Evolutionary conservation across 1,140 invertebrate species (phyloP), one percentile per base, ranked within the genome.

Genomic region (Pseudomyrmex dendroicus): DNA sequence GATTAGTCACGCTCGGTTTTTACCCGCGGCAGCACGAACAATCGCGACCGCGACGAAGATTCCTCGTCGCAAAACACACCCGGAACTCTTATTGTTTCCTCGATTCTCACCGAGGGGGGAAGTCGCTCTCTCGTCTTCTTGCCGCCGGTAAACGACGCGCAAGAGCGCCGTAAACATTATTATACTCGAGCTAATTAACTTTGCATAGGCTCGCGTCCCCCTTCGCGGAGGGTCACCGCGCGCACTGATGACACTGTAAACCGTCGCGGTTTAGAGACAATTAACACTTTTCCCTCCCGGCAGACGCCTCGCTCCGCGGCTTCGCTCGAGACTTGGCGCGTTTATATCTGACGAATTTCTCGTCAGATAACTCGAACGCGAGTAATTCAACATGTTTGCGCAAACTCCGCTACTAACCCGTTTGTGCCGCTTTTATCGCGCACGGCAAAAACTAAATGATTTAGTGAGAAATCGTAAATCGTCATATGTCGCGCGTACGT

Each of bases 161-260:
- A 78, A 59, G 44, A 67, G 52, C 84, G 67, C 72, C 63, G 85
- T 83, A 87, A 87, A 87, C 85, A 84, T 87, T 73, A 74, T 73
- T 84, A 77, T 84, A 73, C 86, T 83, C 68, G 74, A 74, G 86
- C 76, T 87, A 88, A 88, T 88, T 87, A 83, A 87, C 86, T 87
- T 82, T 78, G 85, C 85, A 76, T 57, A 73, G 54, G 50, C 35
- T 35, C 35, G 35, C 44, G 10, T 15, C 52, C 13, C 22, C 46
- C 61, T 22, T 66, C 73, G 62, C 57, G 62, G 46, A 12, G 12
- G 15, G 20, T 66, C 62, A 50, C 56, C 46, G 12, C 12, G 13
- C 12, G 13, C 56, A 4, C 44, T 25, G 56, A 70, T 50, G 82
- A 87, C 66, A 72, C 86, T 82, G 83, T 85, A 87, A 88, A 87